Conservation (phyloP, 2,113 vertebrate genomes). For the Phrynosoma blainvillii region DNA sequence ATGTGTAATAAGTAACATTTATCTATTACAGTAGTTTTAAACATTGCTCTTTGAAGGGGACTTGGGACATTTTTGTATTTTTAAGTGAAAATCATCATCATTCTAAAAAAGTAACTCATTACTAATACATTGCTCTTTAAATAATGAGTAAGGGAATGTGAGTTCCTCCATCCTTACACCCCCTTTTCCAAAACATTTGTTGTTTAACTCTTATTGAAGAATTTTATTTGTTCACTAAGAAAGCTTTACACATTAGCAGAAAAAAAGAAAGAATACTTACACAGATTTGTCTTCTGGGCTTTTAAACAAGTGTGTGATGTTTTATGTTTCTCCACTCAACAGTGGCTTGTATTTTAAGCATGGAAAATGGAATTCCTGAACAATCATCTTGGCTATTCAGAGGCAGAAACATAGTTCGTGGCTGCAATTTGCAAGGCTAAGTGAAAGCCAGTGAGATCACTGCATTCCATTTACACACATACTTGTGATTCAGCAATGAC, state of each 20-base stretch:
- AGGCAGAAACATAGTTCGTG: constrained; percentile 14
- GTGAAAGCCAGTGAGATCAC: neutral
- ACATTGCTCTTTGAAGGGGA: too few relatives aligned
- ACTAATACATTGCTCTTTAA: too few relatives aligned
- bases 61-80: too few relatives aligned
- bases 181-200: neutral
- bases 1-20: too few relatives aligned
- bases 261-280: neutral
- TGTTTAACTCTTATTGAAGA: neutral
- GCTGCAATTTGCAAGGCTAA: constrained; percentile 6
- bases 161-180: neutral
- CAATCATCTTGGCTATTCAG: constrained; percentile 23
- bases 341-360: neutral
- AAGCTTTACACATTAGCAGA: constrained; percentile 41
- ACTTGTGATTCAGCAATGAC: constrained; percentile 8
- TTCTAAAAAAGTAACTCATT: too few relatives aligned
- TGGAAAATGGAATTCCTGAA: neutral
- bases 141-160: neutral
- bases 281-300: accelerated
- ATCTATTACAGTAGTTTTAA: too few relatives aligned
- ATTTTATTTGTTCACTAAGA: neutral
- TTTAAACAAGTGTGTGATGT: neutral
- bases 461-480: neutral
- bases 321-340: neutral
- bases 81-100: too few relatives aligned